Conservation (phyloP, 2,888 invertebrate species). For the Trachelus tabidus region DNA sequence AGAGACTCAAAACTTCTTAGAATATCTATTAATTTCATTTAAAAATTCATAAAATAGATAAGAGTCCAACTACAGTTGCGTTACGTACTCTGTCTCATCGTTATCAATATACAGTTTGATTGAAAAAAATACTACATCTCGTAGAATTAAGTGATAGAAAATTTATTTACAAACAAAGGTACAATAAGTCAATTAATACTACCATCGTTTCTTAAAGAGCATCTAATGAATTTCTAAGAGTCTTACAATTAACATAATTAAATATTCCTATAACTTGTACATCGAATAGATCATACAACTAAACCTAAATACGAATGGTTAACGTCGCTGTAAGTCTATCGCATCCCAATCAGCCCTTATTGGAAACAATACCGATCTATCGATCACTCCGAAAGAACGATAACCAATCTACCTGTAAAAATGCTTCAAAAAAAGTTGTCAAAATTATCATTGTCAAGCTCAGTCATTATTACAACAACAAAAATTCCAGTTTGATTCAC, state of each 20-base stretch:
- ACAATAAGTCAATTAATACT: not conserved
- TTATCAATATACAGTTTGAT: not conserved
- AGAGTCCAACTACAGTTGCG: not conserved
- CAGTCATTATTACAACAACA: not conserved
- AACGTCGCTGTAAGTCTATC: not conserved
- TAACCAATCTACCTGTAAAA: not conserved
- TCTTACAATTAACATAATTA: not conserved
- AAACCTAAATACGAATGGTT: not conserved
- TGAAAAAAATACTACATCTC: not conserved
- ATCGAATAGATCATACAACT: not conserved
- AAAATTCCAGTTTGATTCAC: not conserved
- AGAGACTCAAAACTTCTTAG: not conserved
- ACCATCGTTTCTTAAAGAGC: not conserved
- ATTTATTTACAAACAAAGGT: conserved; percentile 15
- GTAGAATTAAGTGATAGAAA: not conserved
- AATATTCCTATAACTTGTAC: not conserved
- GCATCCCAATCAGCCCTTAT: not conserved
- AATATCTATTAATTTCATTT: not conserved
- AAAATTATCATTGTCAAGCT: not conserved
- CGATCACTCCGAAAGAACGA: not conserved
- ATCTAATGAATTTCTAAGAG: not conserved
- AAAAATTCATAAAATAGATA: not conserved
- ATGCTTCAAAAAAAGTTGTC: not conserved
- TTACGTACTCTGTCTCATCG: too few relatives aligned
- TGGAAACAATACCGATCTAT: not conserved